Evolutionary conservation across 2,113 vertebrate species (phyloP), one percentile per base, ranked within the genome.

Genomic region (Chloebia gouldiae): DNA sequence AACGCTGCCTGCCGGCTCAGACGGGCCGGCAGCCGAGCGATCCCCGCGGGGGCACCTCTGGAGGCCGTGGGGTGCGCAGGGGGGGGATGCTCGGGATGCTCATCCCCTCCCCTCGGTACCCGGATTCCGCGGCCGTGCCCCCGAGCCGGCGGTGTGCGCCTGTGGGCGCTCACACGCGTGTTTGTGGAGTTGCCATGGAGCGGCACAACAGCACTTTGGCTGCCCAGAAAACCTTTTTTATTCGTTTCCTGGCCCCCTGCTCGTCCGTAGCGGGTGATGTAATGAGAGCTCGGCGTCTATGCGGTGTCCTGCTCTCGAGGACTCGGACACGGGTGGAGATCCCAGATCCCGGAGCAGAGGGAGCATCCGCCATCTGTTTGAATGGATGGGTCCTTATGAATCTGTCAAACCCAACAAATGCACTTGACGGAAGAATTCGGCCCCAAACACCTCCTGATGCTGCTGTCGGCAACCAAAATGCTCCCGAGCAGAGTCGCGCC

Each of bases 131-230:
- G 40, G 33, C 59, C 35, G 65, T 44, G 9, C 5, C 51, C 23
- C 12, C 4, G 0, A 0, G 15, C 21, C 30, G 54, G 33, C 72
- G 31, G 14, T 11, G 61, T 14, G 70, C 11, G 63, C 54, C 33
- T 33, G 88, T 12, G 63, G 44, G 49, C 39, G 33, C 60, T 13
- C 81, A 49, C 81, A 61, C 28, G 54, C 42, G 63, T 76, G 35
- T 83, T 83, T 83, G 71, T 63, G 87, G 87, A 90, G 87, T 97
- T 96, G 93, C 93, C 70, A 90, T 90, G 96, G 95, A 97, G 95
- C 30, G 17, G 54, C 3, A 37, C 60, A 61, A 66, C 75, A 66
- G 51, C 79, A 88, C 92, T 94, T 75, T 1, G 27, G 70, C 49
- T 71, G 69, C 51, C 72, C 70, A 15, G 37, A 66, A 63, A 93